A percentile compares a stretch with the other conserved stretches of the same genome.
Evolutionary conservation across 1,140 invertebrate species (phyloP).

Genomic region (Diabrotica undecimpunctata): DNA sequence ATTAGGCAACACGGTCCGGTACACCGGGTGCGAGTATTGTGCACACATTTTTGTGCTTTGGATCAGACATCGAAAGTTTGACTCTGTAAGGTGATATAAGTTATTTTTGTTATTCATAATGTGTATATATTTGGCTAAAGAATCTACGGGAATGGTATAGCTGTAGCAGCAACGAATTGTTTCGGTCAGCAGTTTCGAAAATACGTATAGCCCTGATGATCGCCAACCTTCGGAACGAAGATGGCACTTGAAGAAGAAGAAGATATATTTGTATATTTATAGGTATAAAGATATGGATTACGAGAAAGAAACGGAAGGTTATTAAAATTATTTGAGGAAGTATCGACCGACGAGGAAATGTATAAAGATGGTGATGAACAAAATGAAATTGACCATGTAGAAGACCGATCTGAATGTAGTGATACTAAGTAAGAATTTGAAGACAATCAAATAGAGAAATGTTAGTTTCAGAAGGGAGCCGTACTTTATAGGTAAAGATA

Average conservation of each 20-base stretch:
- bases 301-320: no score
- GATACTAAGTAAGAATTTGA: slow-evolving; percentile 5
- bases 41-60: no score
- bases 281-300: neutral
- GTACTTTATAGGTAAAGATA: neutral
- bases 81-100: no score
- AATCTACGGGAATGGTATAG: no score
- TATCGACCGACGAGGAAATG: no score
- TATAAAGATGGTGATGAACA: neutral
- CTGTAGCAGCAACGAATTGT: no score
- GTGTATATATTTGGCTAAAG: neutral
- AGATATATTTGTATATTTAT: neutral
- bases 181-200: no score
- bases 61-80: no score
- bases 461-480: neutral
- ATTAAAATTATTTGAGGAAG: neutral
- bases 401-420: slow-evolving; percentile 1
- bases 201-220: no score
- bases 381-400: slow-evolving; percentile 4
- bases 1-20: neutral
- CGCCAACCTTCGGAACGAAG: no score
- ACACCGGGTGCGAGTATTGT: no score
- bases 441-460: neutral
- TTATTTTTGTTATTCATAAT: neutral
- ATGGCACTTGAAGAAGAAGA: no score